Percentiles rank a stretch among this genome's conserved stretches.
Evolutionary conservation across 2,113 vertebrate genomes (phyloP).

Genomic region (Pterocles gutturalis): DNA sequence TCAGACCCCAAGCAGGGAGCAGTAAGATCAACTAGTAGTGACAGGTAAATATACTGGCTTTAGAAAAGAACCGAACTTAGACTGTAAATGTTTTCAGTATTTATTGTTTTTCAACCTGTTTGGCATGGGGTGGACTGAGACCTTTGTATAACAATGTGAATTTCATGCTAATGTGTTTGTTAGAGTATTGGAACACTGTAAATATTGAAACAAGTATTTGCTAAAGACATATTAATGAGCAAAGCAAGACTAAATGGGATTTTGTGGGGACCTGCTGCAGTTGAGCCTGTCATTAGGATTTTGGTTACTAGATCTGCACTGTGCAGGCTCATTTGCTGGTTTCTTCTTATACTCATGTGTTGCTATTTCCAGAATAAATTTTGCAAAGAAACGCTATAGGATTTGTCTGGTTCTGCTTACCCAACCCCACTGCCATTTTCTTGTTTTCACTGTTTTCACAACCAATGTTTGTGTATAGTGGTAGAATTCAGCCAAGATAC

Average conservation of each 20-base stretch:
- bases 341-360: background rate
- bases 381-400: background rate
- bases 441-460: background rate
- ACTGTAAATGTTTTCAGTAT: background rate
- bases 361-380: background rate
- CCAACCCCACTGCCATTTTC: background rate
- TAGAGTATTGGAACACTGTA: background rate
- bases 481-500: background rate
- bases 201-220: background rate
- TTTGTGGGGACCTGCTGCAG: background rate
- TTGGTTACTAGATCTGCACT: background rate
- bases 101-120: background rate
- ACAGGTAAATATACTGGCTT: slow-evolving; percentile 81
- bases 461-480: background rate
- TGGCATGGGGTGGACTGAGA: background rate
- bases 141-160: background rate
- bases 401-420: background rate
- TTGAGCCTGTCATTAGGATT: background rate
- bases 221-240: background rate
- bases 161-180: background rate
- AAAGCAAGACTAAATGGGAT: background rate
- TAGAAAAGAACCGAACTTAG: background rate
- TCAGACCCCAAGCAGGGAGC: slow-evolving; percentile 82
- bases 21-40: slow-evolving; percentile 87
- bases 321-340: background rate